A percentile compares a stretch with the other conserved stretches of the same genome.
Conservation (phyloP, 1,140 invertebrate genomes). For the Caenorhabditis inopinata region DNA sequence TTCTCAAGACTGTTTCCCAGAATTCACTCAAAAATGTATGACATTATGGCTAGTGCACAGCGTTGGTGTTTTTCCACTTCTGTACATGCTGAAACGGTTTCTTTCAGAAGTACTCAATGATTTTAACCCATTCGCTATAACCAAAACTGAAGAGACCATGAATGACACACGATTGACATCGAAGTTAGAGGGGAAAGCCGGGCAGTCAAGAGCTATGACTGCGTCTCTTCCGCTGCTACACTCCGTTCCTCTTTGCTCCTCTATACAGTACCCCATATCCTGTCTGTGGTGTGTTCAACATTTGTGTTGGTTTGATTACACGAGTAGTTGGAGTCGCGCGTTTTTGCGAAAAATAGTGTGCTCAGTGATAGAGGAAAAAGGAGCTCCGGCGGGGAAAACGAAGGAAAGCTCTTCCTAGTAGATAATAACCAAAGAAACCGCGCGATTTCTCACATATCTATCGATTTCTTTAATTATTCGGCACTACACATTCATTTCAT, state of each 20-base stretch:
- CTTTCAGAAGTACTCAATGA: no score
- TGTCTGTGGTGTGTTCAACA: constrained; percentile 26
- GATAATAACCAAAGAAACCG: constrained; percentile 30
- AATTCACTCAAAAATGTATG: no score
- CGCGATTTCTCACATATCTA: constrained; percentile 7
- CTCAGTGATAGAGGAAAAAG: background rate
- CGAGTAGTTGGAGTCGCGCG: constrained; percentile 26
- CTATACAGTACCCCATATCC: constrained; percentile 22
- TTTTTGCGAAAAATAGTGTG: background rate
- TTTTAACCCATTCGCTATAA: no score
- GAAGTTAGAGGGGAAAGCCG: constrained; percentile 2
- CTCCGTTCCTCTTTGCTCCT: background rate
- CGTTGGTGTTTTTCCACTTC: no score
- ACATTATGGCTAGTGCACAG: no score
- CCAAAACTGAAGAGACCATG: no score
- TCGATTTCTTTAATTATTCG: background rate
- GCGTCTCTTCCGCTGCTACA: background rate
- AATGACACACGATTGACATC: constrained; percentile 26
- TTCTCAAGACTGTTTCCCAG: no score
- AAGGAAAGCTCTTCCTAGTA: background rate
- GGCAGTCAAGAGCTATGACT: constrained; percentile 26
- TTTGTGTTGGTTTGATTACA: constrained; percentile 31
- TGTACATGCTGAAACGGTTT: no score
- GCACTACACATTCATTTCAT: no score
- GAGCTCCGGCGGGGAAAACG: background rate